Evolutionary conservation across 2,113 vertebrate species (phyloP).

Genomic region (Saccopteryx leptura): DNA sequence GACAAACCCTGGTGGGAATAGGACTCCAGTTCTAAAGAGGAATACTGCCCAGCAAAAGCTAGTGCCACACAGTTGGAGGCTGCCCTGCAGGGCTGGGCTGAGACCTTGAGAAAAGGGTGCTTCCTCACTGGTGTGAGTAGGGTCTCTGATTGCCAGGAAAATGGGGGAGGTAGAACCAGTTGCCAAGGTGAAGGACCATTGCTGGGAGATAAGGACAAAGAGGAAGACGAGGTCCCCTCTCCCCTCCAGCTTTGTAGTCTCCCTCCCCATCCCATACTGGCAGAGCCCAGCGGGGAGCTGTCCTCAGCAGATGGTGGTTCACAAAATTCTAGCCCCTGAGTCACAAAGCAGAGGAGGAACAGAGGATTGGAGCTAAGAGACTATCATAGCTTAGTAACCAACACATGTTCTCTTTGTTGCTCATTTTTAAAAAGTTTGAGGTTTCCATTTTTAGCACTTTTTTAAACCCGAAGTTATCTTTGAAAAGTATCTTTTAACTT

Average conservation of each 20-base stretch:
- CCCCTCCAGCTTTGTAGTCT: not conserved
- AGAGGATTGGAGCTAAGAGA: not conserved
- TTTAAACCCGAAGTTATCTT: slow-evolving; percentile 28
- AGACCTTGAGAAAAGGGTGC: not conserved
- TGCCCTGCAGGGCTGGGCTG: not conserved
- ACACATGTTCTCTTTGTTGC: not conserved
- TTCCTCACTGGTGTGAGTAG: not conserved
- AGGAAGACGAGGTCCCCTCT: not conserved
- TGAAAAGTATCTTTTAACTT: slow-evolving; percentile 27
- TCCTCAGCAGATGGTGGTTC: not conserved
- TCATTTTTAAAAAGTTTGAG: not conserved
- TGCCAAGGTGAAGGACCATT: not conserved
- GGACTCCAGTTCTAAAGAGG: not conserved
- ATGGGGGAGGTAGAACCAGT: not conserved
- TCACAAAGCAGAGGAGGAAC: not conserved
- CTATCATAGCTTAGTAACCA: not conserved
- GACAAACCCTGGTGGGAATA: not conserved
- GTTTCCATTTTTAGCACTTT: slow-evolving; percentile 18
- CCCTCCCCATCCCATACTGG: not conserved
- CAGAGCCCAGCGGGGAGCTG: not conserved
- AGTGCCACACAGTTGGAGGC: not conserved
- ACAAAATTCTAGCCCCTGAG: not conserved
- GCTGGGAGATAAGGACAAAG: not conserved
- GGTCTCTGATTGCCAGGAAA: not conserved
- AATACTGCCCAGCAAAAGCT: not conserved